Percentiles rank a stretch among this genome's conserved stretches.
Conservation (phyloP, 1,140 invertebrate genomes). For the Ceratitis capitata region DNA sequence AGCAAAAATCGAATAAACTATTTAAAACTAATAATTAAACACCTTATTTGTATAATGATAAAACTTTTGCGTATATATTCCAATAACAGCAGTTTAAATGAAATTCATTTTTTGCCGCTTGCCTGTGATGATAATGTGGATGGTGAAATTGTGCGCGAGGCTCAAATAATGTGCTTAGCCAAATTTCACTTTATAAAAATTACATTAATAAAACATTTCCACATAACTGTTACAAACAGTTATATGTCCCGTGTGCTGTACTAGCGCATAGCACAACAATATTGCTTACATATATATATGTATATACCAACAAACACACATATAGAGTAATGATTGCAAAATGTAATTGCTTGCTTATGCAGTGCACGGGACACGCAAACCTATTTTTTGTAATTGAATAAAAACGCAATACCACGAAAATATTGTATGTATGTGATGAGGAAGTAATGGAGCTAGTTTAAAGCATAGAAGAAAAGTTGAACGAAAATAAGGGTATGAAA, state of each 20-base stretch:
- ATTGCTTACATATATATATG: background rate
- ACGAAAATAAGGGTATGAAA: background rate
- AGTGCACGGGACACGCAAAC: slow-evolving; percentile 10
- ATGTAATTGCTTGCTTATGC: background rate
- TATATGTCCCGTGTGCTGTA: slow-evolving; percentile 2
- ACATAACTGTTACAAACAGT: slow-evolving; percentile 12
- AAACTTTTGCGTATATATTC: background rate
- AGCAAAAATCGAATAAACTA: slow-evolving; percentile 23
- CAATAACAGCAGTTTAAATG: background rate
- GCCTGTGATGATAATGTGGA: slow-evolving; percentile 27
- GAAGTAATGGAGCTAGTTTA: background rate
- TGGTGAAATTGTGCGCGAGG: background rate
- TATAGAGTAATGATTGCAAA: background rate
- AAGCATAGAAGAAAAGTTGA: background rate
- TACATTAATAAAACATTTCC: slow-evolving; percentile 6
- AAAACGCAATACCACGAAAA: background rate
- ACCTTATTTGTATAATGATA: background rate
- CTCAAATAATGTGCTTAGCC: background rate
- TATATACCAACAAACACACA: background rate
- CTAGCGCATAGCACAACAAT: too few relatives aligned
- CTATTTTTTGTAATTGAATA: slow-evolving; percentile 10
- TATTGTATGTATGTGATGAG: background rate
- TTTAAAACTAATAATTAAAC: slow-evolving; percentile 3
- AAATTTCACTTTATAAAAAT: slow-evolving; percentile 5
- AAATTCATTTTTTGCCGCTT: slow-evolving; percentile 16